Base-by-base conservation (phyloP, 2,113 vertebrate genomes). In the Rhegmatorhina hoffmannsi region DNA sequence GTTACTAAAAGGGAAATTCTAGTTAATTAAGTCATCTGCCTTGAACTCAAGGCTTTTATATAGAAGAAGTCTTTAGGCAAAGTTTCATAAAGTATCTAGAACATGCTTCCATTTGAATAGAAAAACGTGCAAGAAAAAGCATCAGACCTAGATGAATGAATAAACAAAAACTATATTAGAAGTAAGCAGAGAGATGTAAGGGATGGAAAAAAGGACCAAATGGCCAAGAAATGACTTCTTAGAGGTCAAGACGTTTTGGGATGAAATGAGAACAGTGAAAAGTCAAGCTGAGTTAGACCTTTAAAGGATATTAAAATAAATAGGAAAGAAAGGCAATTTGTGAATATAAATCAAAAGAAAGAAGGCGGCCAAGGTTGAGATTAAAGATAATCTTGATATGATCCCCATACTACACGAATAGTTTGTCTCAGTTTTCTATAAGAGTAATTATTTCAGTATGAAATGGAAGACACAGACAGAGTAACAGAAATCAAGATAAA, bases 261-360 rank as follows among this genome's bases (percentile, higher is more conserved):
- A 74, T 90, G 62, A 90, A 94, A 92, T 80, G 55, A 79, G 44
- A 85, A 86, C 80, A 86, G 25, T 2, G 2, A 55, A 80, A 95
- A 90, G 88, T 93, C 74, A 95, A 92, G 46, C 44, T 83, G 31
- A 94, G 67, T 58, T 92, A 93, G 68, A 84, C 43, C 47, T 86
- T 84, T 83, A 58, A 90, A 89, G 43, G 29, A 50, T 77, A 86
- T 90, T 60, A 94, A 95, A 96, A 95, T 69, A 90, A 96, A 90
- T 75, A 87, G 11, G 43, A 75, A 80, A 83, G 19, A 82, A 58
- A 89, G 16, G 9, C 23, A 50, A 28, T 84, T 87, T 25, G 50
- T 24, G 33, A 89, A 81, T 91, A 91, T 63, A 89, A 89, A 95
- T 73, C 58, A 91, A 92, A 70, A 38, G 16, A 56, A 76, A 52